Base-by-base conservation (phyloP, 2,888 invertebrate genomes). In the Andricus quercusramuli region DNA sequence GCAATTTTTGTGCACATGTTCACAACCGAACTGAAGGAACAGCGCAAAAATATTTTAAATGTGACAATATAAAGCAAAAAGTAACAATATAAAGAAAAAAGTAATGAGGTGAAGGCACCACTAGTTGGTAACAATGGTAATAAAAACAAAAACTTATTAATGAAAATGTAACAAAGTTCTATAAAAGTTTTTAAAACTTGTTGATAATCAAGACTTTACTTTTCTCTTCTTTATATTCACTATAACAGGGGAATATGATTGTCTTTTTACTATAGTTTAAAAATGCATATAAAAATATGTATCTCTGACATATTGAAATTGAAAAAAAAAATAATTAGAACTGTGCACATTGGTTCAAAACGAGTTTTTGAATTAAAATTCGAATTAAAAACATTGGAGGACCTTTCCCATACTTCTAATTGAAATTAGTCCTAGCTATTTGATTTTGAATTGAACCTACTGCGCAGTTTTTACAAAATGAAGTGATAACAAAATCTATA, bases 221-320 rank as follows among this genome's bases (percentile, higher is more conserved):
- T 64, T 64, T 29, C 5, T 25, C 29, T 64, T 64, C 29, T 64
- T 2, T 64, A 29, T 25, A 13, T 29, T 0, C 25, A 17, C 4
- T 25, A 17, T 25, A 62, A 62, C 13, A 25, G 25, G 29, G 17
- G 17, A 64, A 13, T 13, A 64, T 64, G 64, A 64, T 64, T 64
- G 64, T 64, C 64, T 17, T 25, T 64, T 29, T 64, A 17, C 29
- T 64, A 64, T 29, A 29, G 25, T 29, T 29, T 29, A 4, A 64
- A 25, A 29, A 64, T 64, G 5, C 5, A 29, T 64, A 64, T 64
- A 64, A 64, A 64, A 64, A 64, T 67, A 78, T 77, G 17, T 77
- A 77, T 56, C 59, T 56, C 32, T 59, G 29, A 32, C 17, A 77
- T 59, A 66, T 15, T n/a, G 25, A 32, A 74, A 77, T 74, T 37